Base-by-base conservation (phyloP, 1,140 invertebrate genomes). In the Ladona fulva region DNA sequence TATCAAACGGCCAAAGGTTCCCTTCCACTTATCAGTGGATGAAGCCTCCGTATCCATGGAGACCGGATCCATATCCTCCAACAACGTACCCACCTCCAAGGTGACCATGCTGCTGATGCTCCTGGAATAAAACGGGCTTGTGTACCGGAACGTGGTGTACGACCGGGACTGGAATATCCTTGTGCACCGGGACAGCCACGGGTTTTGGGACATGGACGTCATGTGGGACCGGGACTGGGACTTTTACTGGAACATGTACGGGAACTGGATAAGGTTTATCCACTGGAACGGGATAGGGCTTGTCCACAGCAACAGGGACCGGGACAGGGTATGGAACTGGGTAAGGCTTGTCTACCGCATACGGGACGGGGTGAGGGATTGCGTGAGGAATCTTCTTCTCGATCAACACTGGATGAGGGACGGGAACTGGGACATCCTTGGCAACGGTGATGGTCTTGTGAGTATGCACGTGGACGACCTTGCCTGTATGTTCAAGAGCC, bases 91-190 rank as follows among this genome's bases (percentile, higher is more conserved):
- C 66, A 24, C 66, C 66, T 22, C 66, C 24, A 11, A 22, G 66
- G n/a, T 74, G n/a, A 74, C 24, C 66, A 74, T 74, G 66, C n/a
- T n/a, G n/a, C n/a, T n/a, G n/a, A 11, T 74, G 66, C 66, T 1
- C 66, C 37, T 77, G 25, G 19, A 79, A 77, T 19, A 74, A 74
- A 42, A 78, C 75, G 16, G 91, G 91, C 5, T 93, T 88, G 83
- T 93, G 90, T 86, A 92, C 93, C 81, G 92, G 91, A 0, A 93
- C 92, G 76, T 91, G 91, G 83, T 93, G 91, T 6, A 91, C 91
- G 8, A 89, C 85, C 80, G 87, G 89, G 81, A 89, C 88, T 19
- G 87, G 85, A 1, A 90, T 85, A n/a, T 87, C 86, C 0, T 89
- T 88, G 11, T 88, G 88, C 74, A 86, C 88, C 80, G 85, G 87